These are phyloP conservation scores for Thymallus thymallus DNA, from an alignment of 2,113 vertebrate species.

Conservation along the genomic window DNA sequence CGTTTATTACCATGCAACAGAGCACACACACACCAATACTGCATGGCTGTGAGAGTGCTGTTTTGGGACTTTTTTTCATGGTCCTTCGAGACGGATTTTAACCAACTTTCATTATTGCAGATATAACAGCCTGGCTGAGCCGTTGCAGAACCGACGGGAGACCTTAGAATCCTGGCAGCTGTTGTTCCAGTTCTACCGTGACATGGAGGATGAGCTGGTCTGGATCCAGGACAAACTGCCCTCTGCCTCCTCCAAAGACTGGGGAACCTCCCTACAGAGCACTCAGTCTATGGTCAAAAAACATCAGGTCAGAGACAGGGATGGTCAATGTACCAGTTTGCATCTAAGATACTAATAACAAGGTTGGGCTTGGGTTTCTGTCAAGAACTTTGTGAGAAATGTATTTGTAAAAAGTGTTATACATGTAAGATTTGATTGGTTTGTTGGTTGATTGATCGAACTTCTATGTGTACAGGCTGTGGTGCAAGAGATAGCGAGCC, in stretches of 20 bases:
- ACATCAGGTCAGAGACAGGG: constrained; percentile 78
- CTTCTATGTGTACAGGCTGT: constrained; percentile 66
- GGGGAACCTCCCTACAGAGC: constrained; percentile 69
- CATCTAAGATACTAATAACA: neutral
- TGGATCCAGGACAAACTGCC: constrained; percentile 82
- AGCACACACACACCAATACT: neutral
- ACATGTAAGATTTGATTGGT: neutral
- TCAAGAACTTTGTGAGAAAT: too few relatives aligned
- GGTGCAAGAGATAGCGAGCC: constrained; percentile 80
- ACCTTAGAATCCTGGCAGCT: constrained; percentile 79
- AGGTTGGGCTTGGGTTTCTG: neutral
- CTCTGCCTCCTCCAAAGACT: constrained; percentile 67
- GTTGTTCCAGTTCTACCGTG: constrained; percentile 82
- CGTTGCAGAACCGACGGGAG: constrained; percentile 70
- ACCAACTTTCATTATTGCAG: constrained; percentile 57
- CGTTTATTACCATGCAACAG: neutral
- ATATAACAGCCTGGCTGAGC: constrained; percentile 74
- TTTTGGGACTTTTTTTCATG: neutral
- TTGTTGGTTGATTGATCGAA: neutral
- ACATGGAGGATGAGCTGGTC: constrained; percentile 79
- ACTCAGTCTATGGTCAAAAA: constrained; percentile 78
- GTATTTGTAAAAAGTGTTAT: neutral
- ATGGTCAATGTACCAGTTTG: neutral
- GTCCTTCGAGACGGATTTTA: neutral
- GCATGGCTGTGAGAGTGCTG: neutral